phyloP scores from a whole-genome alignment of 2,797 vertebrate species.

The Somateria mollissima region DNA sequence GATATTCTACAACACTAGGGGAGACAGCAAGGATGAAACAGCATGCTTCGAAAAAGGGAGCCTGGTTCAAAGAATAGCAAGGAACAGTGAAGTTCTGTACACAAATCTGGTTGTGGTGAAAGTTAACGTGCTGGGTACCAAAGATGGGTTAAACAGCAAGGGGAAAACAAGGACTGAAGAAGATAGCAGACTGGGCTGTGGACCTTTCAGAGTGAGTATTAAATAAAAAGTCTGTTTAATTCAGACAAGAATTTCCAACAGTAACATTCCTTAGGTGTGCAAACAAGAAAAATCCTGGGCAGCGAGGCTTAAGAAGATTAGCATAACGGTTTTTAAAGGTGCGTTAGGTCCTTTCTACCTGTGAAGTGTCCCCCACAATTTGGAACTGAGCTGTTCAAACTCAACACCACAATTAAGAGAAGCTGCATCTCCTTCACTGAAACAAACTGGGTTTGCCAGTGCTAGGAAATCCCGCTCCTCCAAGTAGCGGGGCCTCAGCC shows the following conservation, averaged over 20 bases:
- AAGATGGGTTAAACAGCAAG: background rate
- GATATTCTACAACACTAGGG: background rate
- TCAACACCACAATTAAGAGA: background rate
- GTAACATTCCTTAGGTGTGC: slow-evolving; percentile 10
- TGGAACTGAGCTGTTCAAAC: background rate
- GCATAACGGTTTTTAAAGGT: background rate
- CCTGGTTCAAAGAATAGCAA: background rate
- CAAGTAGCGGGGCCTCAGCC: background rate
- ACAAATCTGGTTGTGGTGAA: background rate
- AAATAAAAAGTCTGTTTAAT: slow-evolving; percentile 49
- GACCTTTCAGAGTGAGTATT: background rate
- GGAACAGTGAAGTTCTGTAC: background rate
- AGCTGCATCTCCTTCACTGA: background rate
- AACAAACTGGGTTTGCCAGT: background rate
- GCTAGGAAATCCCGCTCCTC: background rate
- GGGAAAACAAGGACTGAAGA: background rate
- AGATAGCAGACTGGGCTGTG: background rate
- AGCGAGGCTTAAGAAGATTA: slow-evolving; percentile 47
- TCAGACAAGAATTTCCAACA: slow-evolving; percentile 28
- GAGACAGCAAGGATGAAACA: background rate
- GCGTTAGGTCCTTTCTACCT: background rate
- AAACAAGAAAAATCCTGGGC: slow-evolving; percentile 41
- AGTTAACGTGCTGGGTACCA: background rate
- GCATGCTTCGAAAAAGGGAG: background rate
- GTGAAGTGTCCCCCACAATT: background rate